Conservation (phyloP, 2,797 vertebrate species). For the Myotis pilosus region DNA sequence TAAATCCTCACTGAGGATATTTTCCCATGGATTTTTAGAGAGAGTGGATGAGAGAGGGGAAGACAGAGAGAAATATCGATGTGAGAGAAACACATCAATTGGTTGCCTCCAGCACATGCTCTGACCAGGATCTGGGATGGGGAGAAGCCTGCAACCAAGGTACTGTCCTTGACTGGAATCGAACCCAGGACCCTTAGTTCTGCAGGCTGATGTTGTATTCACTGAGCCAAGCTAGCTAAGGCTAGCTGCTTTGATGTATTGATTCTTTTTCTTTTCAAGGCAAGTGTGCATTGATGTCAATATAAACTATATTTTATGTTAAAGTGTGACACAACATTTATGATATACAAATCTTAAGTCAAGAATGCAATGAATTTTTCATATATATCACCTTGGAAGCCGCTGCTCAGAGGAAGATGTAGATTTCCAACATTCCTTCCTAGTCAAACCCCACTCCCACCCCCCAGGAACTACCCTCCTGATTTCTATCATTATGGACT, state of each 20-base stretch:
- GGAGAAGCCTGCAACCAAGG: too few species aligned
- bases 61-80: too few species aligned
- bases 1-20: too few species aligned
- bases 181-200: too few species aligned
- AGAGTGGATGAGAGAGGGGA: too few species aligned
- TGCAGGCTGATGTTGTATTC: too few species aligned
- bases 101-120: too few species aligned
- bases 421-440: background rate
- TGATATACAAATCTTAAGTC: background rate
- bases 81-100: too few species aligned
- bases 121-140: too few species aligned
- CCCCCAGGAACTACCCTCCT: background rate
- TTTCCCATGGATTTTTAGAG: too few species aligned
- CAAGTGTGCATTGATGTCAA: background rate
- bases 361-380: background rate
- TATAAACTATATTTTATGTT: background rate
- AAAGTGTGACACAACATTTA: background rate
- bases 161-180: too few species aligned
- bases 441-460: background rate
- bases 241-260: background rate
- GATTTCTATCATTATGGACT: background rate
- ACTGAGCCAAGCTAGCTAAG: too few species aligned
- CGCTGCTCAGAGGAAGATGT: background rate
- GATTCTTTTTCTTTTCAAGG: background rate
- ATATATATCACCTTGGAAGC: background rate